Evolutionary conservation across 2,888 invertebrate genomes (phyloP).

Genomic region (Andrena fulva): DNA sequence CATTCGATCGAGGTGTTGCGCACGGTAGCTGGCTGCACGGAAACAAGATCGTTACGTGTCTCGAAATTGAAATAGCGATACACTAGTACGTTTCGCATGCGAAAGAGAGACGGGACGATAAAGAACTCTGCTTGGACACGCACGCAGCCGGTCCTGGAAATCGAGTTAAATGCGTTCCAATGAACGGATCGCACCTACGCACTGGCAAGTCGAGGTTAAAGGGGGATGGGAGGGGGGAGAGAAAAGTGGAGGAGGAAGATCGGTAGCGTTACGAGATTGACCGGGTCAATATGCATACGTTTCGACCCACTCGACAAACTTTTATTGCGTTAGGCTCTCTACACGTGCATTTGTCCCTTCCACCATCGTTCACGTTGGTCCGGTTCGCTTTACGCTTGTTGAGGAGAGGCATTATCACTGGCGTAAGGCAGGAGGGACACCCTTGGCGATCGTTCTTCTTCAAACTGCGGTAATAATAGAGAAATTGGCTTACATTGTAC

Average conservation of each 20-base stretch:
- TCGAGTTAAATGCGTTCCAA: constrained; percentile 72
- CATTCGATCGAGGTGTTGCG: background rate
- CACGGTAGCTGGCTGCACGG: background rate
- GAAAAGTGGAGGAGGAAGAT: constrained; percentile 70
- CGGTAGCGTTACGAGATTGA: constrained; percentile 80
- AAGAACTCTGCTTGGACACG: background rate
- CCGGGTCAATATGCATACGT: constrained; percentile 82
- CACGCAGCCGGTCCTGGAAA: constrained; percentile 55
- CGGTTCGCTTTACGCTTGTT: constrained; percentile 72
- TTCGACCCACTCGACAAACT: constrained; percentile 81
- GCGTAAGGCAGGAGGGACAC: constrained; percentile 74
- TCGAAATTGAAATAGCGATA: too few relatives aligned
- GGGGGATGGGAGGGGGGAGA: constrained; percentile 28
- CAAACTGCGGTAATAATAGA: background rate
- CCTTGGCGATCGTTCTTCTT: background rate
- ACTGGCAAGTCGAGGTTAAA: constrained; percentile 14
- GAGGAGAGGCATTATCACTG: constrained; percentile 72
- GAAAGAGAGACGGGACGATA: background rate
- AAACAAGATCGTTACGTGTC: too few relatives aligned
- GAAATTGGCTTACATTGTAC: background rate
- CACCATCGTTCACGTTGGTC: constrained; percentile 37
- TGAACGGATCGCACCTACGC: constrained; percentile 75
- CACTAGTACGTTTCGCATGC: background rate
- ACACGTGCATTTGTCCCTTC: constrained; percentile 74
- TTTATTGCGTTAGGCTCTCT: constrained; percentile 81